Conservation (phyloP, 2,797 vertebrate species). For the Myripristis jacobus region DNA sequence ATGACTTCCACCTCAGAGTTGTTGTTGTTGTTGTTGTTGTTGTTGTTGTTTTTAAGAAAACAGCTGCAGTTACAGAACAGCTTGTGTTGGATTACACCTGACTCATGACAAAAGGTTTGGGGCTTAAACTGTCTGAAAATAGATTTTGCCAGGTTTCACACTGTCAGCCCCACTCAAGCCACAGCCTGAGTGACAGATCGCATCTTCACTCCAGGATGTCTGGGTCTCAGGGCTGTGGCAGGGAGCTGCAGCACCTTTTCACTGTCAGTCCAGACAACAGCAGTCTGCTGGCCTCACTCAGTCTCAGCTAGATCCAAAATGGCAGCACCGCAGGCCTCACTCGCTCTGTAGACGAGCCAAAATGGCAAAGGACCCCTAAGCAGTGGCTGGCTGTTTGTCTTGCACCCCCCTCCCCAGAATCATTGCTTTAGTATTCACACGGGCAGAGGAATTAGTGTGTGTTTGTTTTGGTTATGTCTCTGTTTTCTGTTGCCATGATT, state of each 20-base stretch:
- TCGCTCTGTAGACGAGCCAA: conserved; percentile 18
- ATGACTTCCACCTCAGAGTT: not conserved
- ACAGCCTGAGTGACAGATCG: conserved; percentile 23
- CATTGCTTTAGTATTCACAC: conserved; percentile 12
- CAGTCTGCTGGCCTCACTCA: conserved; percentile 37
- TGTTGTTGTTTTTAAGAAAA: not conserved
- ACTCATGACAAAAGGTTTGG: not conserved
- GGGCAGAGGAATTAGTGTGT: not conserved
- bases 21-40: too few species aligned
- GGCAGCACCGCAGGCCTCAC: conserved; percentile 31
- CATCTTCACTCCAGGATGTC: conserved; percentile 14
- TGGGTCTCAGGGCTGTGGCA: conserved; percentile 1
- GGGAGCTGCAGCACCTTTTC: conserved; percentile 53
- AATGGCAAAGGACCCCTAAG: conserved; percentile 19
- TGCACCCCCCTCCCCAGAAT: conserved; percentile 5
- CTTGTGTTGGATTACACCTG: not conserved
- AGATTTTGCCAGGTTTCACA: conserved; percentile 22
- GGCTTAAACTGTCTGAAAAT: conserved; percentile 7
- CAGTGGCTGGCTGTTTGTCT: conserved; percentile 20
- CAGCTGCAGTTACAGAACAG: not conserved
- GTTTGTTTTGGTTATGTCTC: conserved; percentile 6
- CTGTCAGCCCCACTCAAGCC: not conserved
- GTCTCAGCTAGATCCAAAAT: conserved; percentile 33
- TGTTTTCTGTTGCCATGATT: not conserved
- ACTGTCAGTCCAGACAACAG: conserved; percentile 44